phyloP scores from a whole-genome alignment of 2,888 invertebrate species.

The Eristalis arbustorum region DNA sequence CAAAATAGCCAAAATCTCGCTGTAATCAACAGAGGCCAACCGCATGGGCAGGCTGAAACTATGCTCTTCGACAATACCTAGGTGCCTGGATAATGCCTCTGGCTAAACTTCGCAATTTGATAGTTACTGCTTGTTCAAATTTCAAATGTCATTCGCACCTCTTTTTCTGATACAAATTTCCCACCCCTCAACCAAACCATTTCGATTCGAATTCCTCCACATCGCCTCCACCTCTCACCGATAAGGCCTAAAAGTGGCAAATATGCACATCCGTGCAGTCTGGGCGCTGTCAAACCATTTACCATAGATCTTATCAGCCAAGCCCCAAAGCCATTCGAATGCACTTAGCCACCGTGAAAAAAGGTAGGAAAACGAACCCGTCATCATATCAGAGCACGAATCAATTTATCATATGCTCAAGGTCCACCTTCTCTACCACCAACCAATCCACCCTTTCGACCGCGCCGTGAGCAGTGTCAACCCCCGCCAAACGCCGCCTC shows the following conservation, averaged over 20 bases:
- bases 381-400: constrained; percentile 19
- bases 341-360: constrained; percentile 10
- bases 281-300: not conserved
- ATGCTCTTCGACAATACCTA: too few species aligned
- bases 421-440: constrained; percentile 3
- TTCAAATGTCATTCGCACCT: too few species aligned
- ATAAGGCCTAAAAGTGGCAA: not conserved
- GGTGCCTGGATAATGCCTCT: too few species aligned
- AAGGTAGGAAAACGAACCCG: constrained; percentile 13
- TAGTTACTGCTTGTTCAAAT: too few species aligned
- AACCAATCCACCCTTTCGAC: not conserved
- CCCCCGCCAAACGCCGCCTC: constrained; percentile 15
- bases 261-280: not conserved
- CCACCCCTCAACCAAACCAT: too few species aligned
- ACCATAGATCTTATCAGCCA: not conserved
- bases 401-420: constrained; percentile 59
- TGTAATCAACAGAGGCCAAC: too few species aligned
- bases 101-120: too few species aligned
- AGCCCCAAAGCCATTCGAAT: constrained; percentile 3
- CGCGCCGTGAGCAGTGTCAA: constrained; percentile 24
- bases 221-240: too few species aligned
- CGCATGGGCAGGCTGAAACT: too few species aligned
- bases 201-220: too few species aligned
- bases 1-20: too few species aligned
- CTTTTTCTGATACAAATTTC: too few species aligned